Percentiles rank a stretch among this genome's conserved stretches.
Evolutionary conservation across 1,140 invertebrate species (phyloP).

Genomic region (Helicoverpa armigera): DNA sequence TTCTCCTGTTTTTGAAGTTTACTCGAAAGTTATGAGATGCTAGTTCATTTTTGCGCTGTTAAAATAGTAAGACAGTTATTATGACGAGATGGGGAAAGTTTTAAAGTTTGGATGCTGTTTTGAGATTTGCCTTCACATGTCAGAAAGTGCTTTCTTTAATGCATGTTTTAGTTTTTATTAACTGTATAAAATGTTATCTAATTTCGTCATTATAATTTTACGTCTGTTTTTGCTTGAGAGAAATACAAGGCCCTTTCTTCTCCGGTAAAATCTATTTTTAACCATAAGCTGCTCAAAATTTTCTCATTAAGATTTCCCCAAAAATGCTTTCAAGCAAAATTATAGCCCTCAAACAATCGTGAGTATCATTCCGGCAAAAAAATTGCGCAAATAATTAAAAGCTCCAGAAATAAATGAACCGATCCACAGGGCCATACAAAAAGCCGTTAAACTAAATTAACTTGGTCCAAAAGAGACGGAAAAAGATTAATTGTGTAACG

Average conservation of each 20-base stretch:
- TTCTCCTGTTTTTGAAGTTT: no score
- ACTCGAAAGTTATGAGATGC: no score
- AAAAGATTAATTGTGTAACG: slow-evolving; percentile 40
- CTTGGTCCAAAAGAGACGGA: slow-evolving; percentile 19
- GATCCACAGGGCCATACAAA: slow-evolving; percentile 7
- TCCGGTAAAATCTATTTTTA: background rate
- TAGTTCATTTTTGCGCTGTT: no score
- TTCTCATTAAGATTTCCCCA: background rate
- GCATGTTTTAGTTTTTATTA: no score
- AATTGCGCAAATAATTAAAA: slow-evolving; percentile 7
- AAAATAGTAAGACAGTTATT: no score
- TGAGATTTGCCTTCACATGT: no score
- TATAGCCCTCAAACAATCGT: background rate
- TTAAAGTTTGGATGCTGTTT: no score
- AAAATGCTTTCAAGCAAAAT: background rate
- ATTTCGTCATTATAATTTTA: no score
- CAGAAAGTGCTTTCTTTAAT: no score
- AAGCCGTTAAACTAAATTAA: slow-evolving; percentile 42
- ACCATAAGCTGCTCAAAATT: no score
- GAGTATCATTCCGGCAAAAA: background rate
- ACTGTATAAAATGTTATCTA: no score
- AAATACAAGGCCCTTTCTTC: background rate
- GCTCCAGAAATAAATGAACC: slow-evolving; percentile 20
- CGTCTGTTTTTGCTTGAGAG: background rate
- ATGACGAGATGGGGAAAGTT: no score